Evolutionary conservation across 1,140 invertebrate genomes (phyloP), one percentile per base, ranked within the genome.

Genomic region (Nephila pilipes): DNA sequence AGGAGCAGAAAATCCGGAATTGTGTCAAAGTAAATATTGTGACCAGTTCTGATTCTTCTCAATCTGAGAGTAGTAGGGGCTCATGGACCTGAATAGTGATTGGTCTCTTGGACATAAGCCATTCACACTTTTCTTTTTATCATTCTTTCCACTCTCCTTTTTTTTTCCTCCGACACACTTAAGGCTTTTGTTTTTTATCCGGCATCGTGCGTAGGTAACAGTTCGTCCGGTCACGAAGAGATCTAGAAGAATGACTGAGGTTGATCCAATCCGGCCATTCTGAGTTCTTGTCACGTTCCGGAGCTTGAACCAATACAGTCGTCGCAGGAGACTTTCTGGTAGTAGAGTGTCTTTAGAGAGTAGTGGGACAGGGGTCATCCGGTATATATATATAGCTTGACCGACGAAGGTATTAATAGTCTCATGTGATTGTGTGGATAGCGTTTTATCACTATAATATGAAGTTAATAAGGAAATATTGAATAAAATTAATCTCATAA

Each of bases 41-140:
- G 65, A 75, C 65, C 65, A 32, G 29, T 6, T 75, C 65, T 29
- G 65, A 75, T 75, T 75, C 65, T 75, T 75, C 65, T 22, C 65
- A 75, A 75, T 75, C 65, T 75, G 65, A 29, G 29, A 75, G 65
- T 75, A 16, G 65, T 75, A 75, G 32, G 65, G 38, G 14, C 14
- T 75, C 65, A 75, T 75, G 65, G 65, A 18, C 65, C 65, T 54
- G 80, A 36, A 83, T 83, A 83, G 36, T 83, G 20, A 83, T 83
- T 55, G 80, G 80, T 18, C 54, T 46, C 80, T 83, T 55, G 80
- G 80, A 83, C 80, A 83, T 83, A 83, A 83, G 80, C 80, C 80
- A 83, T 55, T 83, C 36, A 83, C 20, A 83, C 38, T 75, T 25
- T 75, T 29, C 12, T 29, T 25, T 36, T 36, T 36, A 8, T 75